A percentile compares a stretch with the other conserved stretches of the same genome.
Evolutionary conservation across 1,140 invertebrate genomes (phyloP).

Genomic region (Steinernema khuongi): DNA sequence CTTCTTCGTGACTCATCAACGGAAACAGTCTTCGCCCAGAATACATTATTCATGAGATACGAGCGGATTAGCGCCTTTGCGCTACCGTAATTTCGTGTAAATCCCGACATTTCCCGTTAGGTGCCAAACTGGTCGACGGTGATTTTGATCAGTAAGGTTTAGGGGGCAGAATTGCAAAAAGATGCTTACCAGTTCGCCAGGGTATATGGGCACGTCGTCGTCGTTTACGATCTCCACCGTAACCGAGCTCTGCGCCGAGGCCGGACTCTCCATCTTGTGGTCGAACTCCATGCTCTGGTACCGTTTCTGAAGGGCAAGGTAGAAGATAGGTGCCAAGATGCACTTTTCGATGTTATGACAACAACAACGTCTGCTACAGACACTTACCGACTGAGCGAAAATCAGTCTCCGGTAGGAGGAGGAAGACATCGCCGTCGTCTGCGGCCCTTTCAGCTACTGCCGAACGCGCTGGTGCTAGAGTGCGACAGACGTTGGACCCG

Average conservation of each 20-base stretch:
- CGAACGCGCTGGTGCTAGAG: neutral
- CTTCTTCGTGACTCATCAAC: neutral
- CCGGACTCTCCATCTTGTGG: neutral
- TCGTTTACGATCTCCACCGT: slow-evolving; percentile 7
- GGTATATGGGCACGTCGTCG: neutral
- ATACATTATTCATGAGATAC: slow-evolving; percentile 10
- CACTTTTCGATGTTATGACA: neutral
- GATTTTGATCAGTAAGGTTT: no score
- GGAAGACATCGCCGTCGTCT: neutral
- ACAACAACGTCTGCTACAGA: neutral
- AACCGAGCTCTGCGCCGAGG: neutral
- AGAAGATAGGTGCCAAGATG: neutral
- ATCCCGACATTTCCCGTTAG: no score
- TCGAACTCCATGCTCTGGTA: slow-evolving; percentile 15
- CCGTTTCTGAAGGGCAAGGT: neutral
- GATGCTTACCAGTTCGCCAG: neutral
- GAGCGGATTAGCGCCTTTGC: neutral
- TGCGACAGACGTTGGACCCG: neutral
- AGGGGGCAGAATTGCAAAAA: neutral
- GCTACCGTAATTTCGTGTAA: no score
- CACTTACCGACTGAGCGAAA: slow-evolving; percentile 5
- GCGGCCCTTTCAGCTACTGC: neutral
- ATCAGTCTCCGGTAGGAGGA: neutral
- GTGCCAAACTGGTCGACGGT: no score
- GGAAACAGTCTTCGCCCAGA: neutral